Evolutionary conservation across 2,888 invertebrate genomes (phyloP).

Genomic region (Mesoligia furuncula): DNA sequence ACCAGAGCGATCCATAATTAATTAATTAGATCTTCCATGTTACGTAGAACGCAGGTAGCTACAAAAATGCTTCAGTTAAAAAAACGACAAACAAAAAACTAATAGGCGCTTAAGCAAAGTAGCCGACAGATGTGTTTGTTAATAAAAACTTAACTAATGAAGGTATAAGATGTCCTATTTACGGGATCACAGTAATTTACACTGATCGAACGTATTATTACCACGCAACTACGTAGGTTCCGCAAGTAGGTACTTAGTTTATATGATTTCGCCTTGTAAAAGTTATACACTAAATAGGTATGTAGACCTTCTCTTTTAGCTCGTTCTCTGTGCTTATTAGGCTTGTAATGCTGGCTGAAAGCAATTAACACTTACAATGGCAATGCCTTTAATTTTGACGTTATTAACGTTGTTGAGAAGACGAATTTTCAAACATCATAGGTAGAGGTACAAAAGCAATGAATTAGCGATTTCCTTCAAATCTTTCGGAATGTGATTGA

Average conservation of each 20-base stretch:
- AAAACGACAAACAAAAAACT: slow-evolving; percentile 43
- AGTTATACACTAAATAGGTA: background rate
- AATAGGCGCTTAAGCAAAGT: slow-evolving; percentile 36
- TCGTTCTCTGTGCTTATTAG: too few relatives aligned
- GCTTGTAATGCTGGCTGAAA: background rate
- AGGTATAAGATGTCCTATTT: slow-evolving; percentile 13
- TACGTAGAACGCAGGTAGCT: slow-evolving; percentile 56
- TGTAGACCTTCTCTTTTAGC: background rate
- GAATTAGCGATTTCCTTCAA: background rate
- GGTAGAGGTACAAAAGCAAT: too few relatives aligned
- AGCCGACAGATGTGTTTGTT: slow-evolving; percentile 5
- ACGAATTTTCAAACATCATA: too few relatives aligned
- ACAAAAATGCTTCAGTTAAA: slow-evolving; percentile 22
- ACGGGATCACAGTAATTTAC: slow-evolving; percentile 24
- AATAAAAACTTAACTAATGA: slow-evolving; percentile 40
- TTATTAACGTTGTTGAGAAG: background rate
- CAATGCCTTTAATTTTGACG: background rate
- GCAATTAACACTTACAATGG: background rate
- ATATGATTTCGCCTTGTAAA: background rate
- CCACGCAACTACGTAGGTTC: background rate
- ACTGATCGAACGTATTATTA: slow-evolving; percentile 13
- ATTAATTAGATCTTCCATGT: slow-evolving; percentile 48
- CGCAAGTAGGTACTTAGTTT: background rate
- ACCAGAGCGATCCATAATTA: slow-evolving; percentile 16
- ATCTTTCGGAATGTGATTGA: background rate